Percentiles rank a stretch among this genome's conserved stretches.
Conservation (phyloP, 2,797 vertebrate genomes). For the Trichosurus vulpecula region DNA sequence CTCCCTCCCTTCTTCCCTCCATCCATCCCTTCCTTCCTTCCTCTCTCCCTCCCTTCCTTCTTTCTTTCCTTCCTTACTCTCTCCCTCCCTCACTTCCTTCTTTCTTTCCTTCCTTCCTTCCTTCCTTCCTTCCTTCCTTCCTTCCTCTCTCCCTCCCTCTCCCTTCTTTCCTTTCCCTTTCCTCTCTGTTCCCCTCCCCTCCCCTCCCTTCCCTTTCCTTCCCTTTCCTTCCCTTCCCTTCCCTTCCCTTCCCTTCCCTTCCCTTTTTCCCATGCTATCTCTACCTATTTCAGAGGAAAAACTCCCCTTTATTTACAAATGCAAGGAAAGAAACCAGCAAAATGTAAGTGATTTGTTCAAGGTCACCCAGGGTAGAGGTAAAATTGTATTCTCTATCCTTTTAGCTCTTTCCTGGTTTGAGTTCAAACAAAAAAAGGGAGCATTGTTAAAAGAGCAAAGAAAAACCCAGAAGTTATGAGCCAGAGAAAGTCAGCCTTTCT, state of each 20-base stretch:
- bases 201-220: neutral
- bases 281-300: neutral
- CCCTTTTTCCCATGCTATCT: neutral
- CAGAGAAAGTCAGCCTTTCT: neutral
- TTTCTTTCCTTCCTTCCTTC: neutral
- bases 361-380: neutral
- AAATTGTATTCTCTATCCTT: neutral
- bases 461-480: neutral
- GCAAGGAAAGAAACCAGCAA: neutral
- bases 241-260: neutral
- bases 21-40: neutral
- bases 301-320: neutral
- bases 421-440: neutral
- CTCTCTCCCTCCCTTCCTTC: too few species aligned
- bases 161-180: too few species aligned
- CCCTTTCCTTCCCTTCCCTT: too few species aligned
- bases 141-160: neutral
- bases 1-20: neutral
- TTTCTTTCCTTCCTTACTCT: neutral
- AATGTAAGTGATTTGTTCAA: neutral
- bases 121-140: too few species aligned
- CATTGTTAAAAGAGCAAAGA: conserved; percentile 3
- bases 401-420: neutral
- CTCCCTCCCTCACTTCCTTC: too few species aligned
- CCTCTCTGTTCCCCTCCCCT: too few species aligned